phyloP scores from a whole-genome alignment of 1,140 invertebrate genomes.

The Macrobrachium rosenbergii region DNA sequence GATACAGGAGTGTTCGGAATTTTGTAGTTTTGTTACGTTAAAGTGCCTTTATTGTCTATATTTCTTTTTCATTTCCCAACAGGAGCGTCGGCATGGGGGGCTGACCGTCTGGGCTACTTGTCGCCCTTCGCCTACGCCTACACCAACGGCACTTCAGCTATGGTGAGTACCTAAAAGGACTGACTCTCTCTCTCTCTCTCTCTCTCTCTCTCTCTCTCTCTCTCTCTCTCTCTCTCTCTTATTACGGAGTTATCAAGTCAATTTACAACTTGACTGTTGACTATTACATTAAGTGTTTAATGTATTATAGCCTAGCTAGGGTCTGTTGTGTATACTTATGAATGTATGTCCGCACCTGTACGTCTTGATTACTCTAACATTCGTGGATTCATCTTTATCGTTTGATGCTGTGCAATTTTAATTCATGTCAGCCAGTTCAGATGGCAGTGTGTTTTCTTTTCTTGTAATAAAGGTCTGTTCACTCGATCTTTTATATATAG shows the following conservation, averaged over 20 bases:
- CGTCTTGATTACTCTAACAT: too few species aligned
- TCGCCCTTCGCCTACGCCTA: conserved; percentile 65
- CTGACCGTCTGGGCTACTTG: conserved; percentile 62
- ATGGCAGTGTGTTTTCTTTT: too few species aligned
- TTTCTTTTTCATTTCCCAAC: not conserved
- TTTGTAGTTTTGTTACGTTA: not conserved
- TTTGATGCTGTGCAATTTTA: too few species aligned
- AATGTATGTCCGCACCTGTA: too few species aligned
- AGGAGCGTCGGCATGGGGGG: conserved; percentile 63
- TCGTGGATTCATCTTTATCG: too few species aligned
- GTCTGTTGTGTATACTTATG: too few species aligned
- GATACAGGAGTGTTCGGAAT: not conserved
- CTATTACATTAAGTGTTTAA: not conserved
- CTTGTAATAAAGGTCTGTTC: too few species aligned
- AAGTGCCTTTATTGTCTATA: not conserved
- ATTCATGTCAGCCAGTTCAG: too few species aligned
- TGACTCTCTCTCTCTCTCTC: too few species aligned
- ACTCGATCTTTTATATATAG: too few species aligned
- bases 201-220: not conserved
- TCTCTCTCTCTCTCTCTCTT: not conserved
- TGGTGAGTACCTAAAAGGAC: conserved; percentile 53
- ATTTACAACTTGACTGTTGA: not conserved
- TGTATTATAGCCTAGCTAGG: too few species aligned
- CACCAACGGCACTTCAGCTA: conserved; percentile 65
- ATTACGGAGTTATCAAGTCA: not conserved